Evolutionary conservation across 2,113 vertebrate species (phyloP).

Genomic region (Oryctolagus cuniculus): mOryCun1.1 NC_091439.1:91982501-91983000

Average conservation of each 20-base stretch:
- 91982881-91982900: not conserved
- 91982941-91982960: not conserved
- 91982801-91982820: not conserved
- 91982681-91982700: not conserved
- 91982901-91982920: not conserved
- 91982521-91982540: too few species aligned
- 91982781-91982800: not conserved
- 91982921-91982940: not conserved
- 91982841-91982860: not conserved
- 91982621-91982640: too few species aligned
- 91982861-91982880: not conserved
- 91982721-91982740: too few species aligned
- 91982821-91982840: not conserved
- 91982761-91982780: not conserved
- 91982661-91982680: not conserved
- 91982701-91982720: not conserved
- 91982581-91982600: not conserved
- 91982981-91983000: not conserved
- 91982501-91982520: too few species aligned
- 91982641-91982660: not conserved
- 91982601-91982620: not conserved
- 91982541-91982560: too few species aligned
- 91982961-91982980: not conserved
- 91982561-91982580: not conserved
- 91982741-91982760: not conserved